phyloP scores from a whole-genome alignment of 2,113 vertebrate genomes.

The Notothenia rossii region DNA sequence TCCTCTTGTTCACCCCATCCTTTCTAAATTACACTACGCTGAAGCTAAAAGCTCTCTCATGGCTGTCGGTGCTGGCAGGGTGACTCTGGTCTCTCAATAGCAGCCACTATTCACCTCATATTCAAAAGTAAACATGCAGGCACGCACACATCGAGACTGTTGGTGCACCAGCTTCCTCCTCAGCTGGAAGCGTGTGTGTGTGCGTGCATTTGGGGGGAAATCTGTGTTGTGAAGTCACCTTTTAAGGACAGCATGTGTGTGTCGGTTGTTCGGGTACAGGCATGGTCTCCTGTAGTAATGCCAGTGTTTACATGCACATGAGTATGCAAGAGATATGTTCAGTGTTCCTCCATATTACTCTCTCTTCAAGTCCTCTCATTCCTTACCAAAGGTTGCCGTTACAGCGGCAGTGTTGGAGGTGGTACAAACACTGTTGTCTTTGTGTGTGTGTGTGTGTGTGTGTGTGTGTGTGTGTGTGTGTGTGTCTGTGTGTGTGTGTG shows the following conservation, averaged over 20 bases:
- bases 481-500: slow-evolving; percentile 64
- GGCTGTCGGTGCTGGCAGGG: slow-evolving; percentile 48
- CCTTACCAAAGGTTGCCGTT: slow-evolving; percentile 65
- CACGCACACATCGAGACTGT: slow-evolving; percentile 62
- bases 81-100: slow-evolving; percentile 71
- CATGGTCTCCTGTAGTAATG: slow-evolving; percentile 44
- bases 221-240: slow-evolving; percentile 46
- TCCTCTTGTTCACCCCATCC: slow-evolving; percentile 22
- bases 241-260: slow-evolving; percentile 46
- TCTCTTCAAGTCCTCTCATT: slow-evolving; percentile 22
- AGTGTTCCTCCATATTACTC: slow-evolving; percentile 7
- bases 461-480: too few relatives aligned
- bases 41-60: slow-evolving; percentile 25
- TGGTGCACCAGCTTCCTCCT: slow-evolving; percentile 71
- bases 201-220: slow-evolving; percentile 16
- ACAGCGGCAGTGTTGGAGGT: slow-evolving; percentile 36
- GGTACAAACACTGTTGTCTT: slow-evolving; percentile 67
- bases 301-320: slow-evolving; percentile 26
- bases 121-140: slow-evolving; percentile 84
- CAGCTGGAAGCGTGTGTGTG: slow-evolving; percentile 39
- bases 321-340: background rate
- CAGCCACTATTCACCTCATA: slow-evolving; percentile 79
- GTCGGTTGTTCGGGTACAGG: slow-evolving; percentile 55
- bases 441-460: slow-evolving; percentile 66
- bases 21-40: slow-evolving; percentile 37